These are phyloP conservation scores for Xanthostigma xanthostigma DNA, from an alignment of 2,888 invertebrate species.

Conservation along the genomic window DNA sequence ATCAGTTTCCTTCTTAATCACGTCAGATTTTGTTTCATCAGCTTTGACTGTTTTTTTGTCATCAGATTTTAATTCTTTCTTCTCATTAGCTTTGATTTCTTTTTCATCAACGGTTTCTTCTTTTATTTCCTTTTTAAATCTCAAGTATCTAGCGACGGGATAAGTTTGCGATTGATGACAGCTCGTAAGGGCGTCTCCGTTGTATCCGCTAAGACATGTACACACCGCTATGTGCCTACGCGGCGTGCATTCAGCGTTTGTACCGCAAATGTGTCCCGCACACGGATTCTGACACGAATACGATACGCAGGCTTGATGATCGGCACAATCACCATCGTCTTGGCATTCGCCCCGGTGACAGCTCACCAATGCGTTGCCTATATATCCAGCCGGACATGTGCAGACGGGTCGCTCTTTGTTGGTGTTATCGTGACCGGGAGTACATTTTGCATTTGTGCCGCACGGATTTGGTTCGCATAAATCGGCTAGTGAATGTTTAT, in stretches of 20 bases:
- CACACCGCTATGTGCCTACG: slow-evolving; percentile 69
- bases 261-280: slow-evolving; percentile 55
- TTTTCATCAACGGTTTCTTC: too few species aligned
- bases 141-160: too few species aligned
- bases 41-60: too few species aligned
- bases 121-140: too few species aligned
- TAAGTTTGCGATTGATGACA: slow-evolving; percentile 24
- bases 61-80: too few species aligned
- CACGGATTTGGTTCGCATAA: slow-evolving; percentile 81
- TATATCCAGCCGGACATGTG: slow-evolving; percentile 62
- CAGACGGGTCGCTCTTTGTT: slow-evolving; percentile 75
- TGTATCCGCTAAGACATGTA: slow-evolving; percentile 55
- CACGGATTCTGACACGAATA: slow-evolving; percentile 56
- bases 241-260: slow-evolving; percentile 59
- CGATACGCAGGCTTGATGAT: slow-evolving; percentile 61
- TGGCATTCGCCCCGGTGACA: slow-evolving; percentile 70
- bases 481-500: slow-evolving; percentile 39
- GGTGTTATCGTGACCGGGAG: slow-evolving; percentile 68
- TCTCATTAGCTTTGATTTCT: too few species aligned
- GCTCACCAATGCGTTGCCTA: slow-evolving; percentile 57
- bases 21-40: too few species aligned
- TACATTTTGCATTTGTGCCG: slow-evolving; percentile 61
- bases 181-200: slow-evolving; percentile 39
- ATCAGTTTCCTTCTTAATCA: too few species aligned
- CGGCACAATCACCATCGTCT: slow-evolving; percentile 58